phyloP scores from a whole-genome alignment of 2,797 vertebrate genomes.

The Sarcoramphus papa region DNA sequence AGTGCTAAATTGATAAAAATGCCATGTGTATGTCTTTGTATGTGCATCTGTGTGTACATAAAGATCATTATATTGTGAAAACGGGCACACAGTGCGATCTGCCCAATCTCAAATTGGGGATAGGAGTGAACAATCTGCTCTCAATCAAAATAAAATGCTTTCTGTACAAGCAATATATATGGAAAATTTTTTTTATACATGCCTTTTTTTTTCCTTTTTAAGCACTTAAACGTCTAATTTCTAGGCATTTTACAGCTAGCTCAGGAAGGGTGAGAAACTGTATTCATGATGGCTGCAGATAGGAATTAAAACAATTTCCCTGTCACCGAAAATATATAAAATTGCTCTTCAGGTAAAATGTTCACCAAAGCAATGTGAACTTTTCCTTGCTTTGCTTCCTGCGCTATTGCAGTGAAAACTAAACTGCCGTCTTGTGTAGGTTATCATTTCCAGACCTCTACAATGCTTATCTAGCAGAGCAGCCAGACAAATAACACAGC shows the following conservation, averaged over 20 bases:
- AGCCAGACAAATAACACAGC: background rate
- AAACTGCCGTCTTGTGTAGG: conserved; percentile 9
- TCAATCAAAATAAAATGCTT: conserved; percentile 46
- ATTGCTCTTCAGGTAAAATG: background rate
- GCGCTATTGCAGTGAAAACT: background rate
- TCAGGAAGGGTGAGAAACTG: background rate
- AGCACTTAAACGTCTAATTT: background rate
- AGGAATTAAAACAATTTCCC: background rate
- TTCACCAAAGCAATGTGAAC: background rate
- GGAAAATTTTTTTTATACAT: background rate
- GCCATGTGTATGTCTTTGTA: background rate
- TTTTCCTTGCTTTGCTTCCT: background rate
- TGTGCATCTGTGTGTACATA: conserved; percentile 32
- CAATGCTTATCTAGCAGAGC: background rate
- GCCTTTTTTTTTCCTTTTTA: background rate
- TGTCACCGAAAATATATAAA: background rate
- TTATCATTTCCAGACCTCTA: conserved; percentile 36
- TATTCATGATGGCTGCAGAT: background rate
- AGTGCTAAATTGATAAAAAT: conserved; percentile 10
- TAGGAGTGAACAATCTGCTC: conserved; percentile 24
- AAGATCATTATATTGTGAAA: conserved; percentile 30
- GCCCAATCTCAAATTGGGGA: background rate
- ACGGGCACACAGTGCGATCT: background rate
- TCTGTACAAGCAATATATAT: background rate
- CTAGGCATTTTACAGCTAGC: background rate